Evolutionary conservation across 2,888 invertebrate species (phyloP).

Genomic region (Eumacrocentrus americanus): DNA sequence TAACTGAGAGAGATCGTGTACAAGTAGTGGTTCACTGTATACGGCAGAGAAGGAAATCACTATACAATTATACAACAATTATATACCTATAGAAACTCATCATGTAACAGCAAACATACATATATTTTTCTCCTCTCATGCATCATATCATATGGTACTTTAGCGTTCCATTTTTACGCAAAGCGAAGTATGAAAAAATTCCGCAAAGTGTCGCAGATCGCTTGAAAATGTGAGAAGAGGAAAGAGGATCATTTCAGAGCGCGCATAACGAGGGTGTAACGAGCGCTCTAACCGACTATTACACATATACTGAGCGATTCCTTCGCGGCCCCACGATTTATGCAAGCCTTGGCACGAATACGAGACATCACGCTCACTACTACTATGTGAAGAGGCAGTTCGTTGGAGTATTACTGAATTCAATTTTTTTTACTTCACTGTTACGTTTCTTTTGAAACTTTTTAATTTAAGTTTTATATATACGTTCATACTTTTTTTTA

Average conservation of each 20-base stretch:
- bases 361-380: constrained; percentile 16
- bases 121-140: background rate
- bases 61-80: background rate
- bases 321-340: constrained; percentile 44
- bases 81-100: background rate
- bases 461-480: too few species aligned
- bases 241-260: background rate
- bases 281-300: constrained; percentile 1
- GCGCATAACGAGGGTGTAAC: constrained; percentile 2
- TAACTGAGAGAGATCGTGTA: background rate
- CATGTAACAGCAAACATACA: background rate
- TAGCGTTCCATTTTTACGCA: background rate
- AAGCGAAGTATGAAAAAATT: background rate
- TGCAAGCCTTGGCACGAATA: constrained; percentile 54
- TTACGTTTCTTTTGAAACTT: background rate
- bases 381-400: background rate
- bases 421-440: background rate
- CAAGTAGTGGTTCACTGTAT: background rate
- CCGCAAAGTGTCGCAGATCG: background rate
- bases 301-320: constrained; percentile 24
- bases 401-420: background rate
- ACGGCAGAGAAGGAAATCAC: background rate
- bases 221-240: constrained; percentile 5
- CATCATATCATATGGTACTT: background rate
- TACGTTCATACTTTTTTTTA: too few species aligned